Evolutionary conservation across 2,797 vertebrate species (phyloP).

Genomic region (Enteromius argenteus): DNA sequence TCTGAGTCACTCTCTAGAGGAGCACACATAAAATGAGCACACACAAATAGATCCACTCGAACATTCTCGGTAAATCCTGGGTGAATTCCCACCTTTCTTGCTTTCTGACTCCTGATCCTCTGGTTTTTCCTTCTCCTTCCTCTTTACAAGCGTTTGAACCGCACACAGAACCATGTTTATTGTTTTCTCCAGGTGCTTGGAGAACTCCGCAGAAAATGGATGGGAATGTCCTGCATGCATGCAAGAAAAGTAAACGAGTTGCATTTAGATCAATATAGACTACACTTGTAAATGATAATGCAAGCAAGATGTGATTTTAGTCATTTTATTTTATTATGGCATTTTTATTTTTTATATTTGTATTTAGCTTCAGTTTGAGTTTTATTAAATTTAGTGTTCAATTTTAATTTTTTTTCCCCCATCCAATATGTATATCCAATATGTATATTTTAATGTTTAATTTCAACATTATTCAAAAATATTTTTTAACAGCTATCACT

Average conservation of each 20-base stretch:
- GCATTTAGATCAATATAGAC: not conserved
- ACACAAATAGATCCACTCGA: constrained; percentile 25
- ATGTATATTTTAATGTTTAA: not conserved
- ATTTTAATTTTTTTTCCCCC: no score
- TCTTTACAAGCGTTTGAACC: constrained; percentile 88
- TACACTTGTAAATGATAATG: not conserved
- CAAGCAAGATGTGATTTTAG: not conserved
- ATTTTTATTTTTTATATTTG: not conserved
- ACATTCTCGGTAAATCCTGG: not conserved
- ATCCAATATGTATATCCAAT: not conserved
- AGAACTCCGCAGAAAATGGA: constrained; percentile 82
- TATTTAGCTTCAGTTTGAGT: not conserved
- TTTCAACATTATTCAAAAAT: not conserved
- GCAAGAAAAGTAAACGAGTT: not conserved
- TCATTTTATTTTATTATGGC: no score
- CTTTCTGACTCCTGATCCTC: constrained; percentile 63
- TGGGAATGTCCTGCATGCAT: constrained; percentile 61
- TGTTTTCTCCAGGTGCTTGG: constrained; percentile 84
- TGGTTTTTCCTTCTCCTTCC: constrained; percentile 68
- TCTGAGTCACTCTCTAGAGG: constrained; percentile 67
- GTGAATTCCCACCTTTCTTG: constrained; percentile 69
- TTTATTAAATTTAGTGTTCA: not conserved
- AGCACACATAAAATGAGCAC: not conserved
- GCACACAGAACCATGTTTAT: constrained; percentile 87
- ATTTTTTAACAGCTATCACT: not conserved